Conservation (phyloP, 2,888 invertebrate species). For the Agriopis leucophaearia region DNA sequence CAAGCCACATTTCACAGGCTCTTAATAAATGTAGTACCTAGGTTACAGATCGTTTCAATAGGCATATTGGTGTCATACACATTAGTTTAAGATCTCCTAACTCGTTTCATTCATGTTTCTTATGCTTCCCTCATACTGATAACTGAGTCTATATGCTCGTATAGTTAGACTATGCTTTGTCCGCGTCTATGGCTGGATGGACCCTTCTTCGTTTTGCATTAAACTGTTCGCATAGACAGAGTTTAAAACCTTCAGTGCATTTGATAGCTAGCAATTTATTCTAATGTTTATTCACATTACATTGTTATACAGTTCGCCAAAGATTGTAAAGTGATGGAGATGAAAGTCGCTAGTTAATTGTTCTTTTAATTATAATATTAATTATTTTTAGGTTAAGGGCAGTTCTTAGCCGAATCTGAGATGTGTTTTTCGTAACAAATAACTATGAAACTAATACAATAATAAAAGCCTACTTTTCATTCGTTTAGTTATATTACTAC, state of each 20-base stretch:
- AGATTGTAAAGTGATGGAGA: conserved; percentile 75
- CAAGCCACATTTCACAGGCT: conserved; percentile 28
- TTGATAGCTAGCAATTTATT: conserved; percentile 54
- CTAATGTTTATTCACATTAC: conserved; percentile 66
- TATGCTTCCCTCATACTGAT: conserved; percentile 25
- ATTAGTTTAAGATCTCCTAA: conserved; percentile 20
- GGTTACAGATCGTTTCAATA: conserved; percentile 27
- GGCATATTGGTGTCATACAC: conserved; percentile 19
- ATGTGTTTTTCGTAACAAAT: conserved; percentile 68
- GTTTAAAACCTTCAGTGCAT: conserved; percentile 47
- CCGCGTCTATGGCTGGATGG: conserved; percentile 40
- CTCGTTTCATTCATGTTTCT: conserved; percentile 33
- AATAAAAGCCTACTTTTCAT: conserved; percentile 83
- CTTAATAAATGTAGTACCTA: conserved; percentile 39
- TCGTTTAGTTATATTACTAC: conserved; percentile 72
- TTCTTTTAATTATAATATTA: conserved; percentile 62
- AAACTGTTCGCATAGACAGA: conserved; percentile 42
- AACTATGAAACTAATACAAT: conserved; percentile 80
- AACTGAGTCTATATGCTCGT: not conserved
- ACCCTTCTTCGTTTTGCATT: conserved; percentile 30
- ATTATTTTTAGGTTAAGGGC: conserved; percentile 59
- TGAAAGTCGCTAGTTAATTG: conserved; percentile 74
- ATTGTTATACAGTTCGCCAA: conserved; percentile 83
- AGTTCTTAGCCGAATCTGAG: conserved; percentile 53
- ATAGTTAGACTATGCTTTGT: conserved; percentile 10